These are phyloP conservation scores for Perdita meconis DNA, from an alignment of 2,888 invertebrate species.

Conservation along the genomic window DNA sequence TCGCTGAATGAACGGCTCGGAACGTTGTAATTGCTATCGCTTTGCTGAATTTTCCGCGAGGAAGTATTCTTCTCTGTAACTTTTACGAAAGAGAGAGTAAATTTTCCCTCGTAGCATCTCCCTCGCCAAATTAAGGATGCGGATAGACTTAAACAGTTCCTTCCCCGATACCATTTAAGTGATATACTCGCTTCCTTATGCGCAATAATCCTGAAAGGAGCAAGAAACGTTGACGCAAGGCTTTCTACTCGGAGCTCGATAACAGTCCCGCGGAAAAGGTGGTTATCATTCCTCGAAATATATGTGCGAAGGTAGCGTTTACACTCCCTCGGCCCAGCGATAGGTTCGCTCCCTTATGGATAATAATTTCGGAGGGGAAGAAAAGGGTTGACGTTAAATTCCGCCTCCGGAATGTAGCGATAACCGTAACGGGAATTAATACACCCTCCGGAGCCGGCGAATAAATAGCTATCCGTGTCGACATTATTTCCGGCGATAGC, in stretches of 20 bases:
- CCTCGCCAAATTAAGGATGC: neutral
- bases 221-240: neutral
- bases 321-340: neutral
- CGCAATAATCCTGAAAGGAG: neutral
- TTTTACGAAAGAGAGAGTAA: too few relatives aligned
- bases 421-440: neutral
- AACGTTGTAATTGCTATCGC: neutral
- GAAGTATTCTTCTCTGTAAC: too few relatives aligned
- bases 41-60: neutral
- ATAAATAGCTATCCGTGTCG: neutral
- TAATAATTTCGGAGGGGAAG: neutral
- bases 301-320: neutral
- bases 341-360: neutral
- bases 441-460: neutral
- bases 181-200: neutral
- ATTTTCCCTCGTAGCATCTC: neutral
- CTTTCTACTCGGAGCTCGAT: neutral
- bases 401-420: too few relatives aligned
- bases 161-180: neutral
- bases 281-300: neutral
- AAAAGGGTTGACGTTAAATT: neutral
- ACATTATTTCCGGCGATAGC: neutral
- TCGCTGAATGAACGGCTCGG: too few relatives aligned
- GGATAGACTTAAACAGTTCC: neutral
- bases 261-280: neutral